Evolutionary conservation across 1,140 invertebrate genomes (phyloP).

Genomic region (Daktulosphaira vitifoliae): DNA sequence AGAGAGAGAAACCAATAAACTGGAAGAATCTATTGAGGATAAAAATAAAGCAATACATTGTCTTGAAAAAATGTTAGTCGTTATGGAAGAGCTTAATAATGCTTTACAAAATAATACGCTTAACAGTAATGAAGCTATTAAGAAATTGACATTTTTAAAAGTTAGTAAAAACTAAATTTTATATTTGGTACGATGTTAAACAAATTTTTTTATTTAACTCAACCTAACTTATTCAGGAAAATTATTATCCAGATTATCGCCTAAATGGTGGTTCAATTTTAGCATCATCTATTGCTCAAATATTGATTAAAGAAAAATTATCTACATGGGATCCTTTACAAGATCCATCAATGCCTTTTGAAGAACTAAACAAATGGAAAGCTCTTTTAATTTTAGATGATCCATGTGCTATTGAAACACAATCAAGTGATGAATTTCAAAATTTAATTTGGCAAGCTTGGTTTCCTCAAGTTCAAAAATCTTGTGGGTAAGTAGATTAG

Average conservation of each 20-base stretch:
- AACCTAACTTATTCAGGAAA: conserved; percentile 41
- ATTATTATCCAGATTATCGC: conserved; percentile 54
- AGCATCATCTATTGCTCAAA: conserved; percentile 55
- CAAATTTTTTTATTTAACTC: background rate
- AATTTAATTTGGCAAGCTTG: conserved; percentile 78
- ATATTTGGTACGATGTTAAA: background rate
- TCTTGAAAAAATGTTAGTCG: conserved; percentile 59
- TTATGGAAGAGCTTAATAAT: conserved; percentile 59
- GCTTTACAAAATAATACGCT: conserved; percentile 48
- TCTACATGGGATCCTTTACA: conserved; percentile 64
- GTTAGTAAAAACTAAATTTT: conserved; percentile 3
- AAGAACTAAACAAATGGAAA: conserved; percentile 65
- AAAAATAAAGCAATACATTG: conserved; percentile 65
- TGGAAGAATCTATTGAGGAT: conserved; percentile 60
- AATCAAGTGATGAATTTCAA: conserved; percentile 21
- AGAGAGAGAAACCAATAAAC: conserved; percentile 65
- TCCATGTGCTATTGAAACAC: conserved; percentile 8
- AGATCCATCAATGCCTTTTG: conserved; percentile 52
- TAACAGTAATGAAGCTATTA: conserved; percentile 60
- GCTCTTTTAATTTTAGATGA: conserved; percentile 50
- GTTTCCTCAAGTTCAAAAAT: conserved; percentile 68
- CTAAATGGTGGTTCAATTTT: conserved; percentile 57
- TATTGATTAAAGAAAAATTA: conserved; percentile 59
- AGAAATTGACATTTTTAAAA: conserved; percentile 24
- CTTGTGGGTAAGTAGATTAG: conserved; percentile 50